phyloP scores from a whole-genome alignment of 1,140 invertebrate species.

The Paracyclopina nana region DNA sequence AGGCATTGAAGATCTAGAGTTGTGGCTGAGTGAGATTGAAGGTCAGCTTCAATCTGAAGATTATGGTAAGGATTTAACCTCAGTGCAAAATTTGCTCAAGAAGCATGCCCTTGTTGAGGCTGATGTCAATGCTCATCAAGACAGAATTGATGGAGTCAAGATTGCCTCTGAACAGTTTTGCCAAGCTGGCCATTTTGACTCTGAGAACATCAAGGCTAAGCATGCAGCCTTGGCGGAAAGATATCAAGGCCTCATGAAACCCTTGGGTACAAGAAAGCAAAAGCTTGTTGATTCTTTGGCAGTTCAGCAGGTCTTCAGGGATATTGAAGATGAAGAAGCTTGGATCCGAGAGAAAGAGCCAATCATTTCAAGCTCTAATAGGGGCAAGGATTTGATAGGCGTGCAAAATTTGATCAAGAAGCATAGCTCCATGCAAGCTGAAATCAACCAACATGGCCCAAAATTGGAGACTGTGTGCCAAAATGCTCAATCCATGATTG shows the following conservation, averaged over 20 bases:
- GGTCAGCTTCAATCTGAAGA: constrained; percentile 88
- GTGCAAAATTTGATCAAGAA: constrained; percentile 99
- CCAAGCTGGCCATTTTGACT: constrained; percentile 82
- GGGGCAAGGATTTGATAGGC: constrained; percentile 90
- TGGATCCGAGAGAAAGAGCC: constrained; percentile 99
- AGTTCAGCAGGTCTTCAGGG: constrained; percentile 88
- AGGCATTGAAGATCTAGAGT: constrained; percentile 89
- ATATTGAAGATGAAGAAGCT: constrained; percentile 94
- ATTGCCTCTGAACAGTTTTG: constrained; percentile 73
- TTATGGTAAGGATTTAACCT: constrained; percentile 88
- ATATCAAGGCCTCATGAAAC: constrained; percentile 61
- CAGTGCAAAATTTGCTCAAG: constrained; percentile 91
- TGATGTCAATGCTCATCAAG: constrained; percentile 83
- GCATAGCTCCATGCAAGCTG: constrained; percentile 89
- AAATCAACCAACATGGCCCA: constrained; percentile 89
- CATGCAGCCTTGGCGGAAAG: constrained; percentile 31
- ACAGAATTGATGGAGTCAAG: constrained; percentile 74
- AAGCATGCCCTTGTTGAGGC: constrained; percentile 93
- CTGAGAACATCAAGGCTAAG: constrained; percentile 77
- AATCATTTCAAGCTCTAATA: constrained; percentile 86
- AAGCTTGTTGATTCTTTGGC: constrained; percentile 75
- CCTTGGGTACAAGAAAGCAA: constrained; percentile 65
- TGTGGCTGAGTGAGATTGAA: constrained; percentile 94
- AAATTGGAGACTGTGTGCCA: constrained; percentile 70
- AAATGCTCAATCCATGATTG: constrained; percentile 68